Conservation (phyloP, 2,888 invertebrate genomes). For the Meteorus colon region DNA sequence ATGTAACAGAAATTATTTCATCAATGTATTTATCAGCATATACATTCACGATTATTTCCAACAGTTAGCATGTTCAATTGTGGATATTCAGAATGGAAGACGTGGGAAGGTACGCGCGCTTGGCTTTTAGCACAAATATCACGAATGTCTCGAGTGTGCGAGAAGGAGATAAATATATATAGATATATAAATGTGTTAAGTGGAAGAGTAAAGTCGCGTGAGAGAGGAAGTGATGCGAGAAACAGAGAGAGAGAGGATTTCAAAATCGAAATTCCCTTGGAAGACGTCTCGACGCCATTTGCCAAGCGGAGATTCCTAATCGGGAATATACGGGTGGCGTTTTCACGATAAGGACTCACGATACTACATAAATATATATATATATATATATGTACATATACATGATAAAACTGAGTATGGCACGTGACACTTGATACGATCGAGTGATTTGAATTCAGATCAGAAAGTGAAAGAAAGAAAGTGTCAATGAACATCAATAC, state of each 20-base stretch:
- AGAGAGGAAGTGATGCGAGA: slow-evolving; percentile 5
- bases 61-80: slow-evolving; percentile 1
- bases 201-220: neutral
- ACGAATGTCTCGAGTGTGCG: slow-evolving; percentile 12
- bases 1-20: neutral
- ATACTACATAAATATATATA: neutral
- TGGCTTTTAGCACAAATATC: slow-evolving; percentile 30
- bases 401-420: neutral
- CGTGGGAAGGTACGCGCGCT: slow-evolving; percentile 38
- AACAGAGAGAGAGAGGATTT: slow-evolving; percentile 6
- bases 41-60: neutral
- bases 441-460: neutral
- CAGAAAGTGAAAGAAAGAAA: neutral
- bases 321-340: slow-evolving; percentile 27
- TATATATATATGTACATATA: neutral
- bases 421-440: slow-evolving; percentile 4
- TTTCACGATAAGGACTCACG: slow-evolving; percentile 15
- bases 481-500: neutral
- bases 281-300: slow-evolving; percentile 38
- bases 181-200: neutral
- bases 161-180: slow-evolving; percentile 4
- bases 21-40: neutral
- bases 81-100: slow-evolving; percentile 45
- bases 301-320: slow-evolving; percentile 35
- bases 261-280: slow-evolving; percentile 38